These are phyloP conservation scores for Syngnathus acus DNA, from an alignment of 2,797 vertebrate species.

Conservation along the genomic window DNA sequence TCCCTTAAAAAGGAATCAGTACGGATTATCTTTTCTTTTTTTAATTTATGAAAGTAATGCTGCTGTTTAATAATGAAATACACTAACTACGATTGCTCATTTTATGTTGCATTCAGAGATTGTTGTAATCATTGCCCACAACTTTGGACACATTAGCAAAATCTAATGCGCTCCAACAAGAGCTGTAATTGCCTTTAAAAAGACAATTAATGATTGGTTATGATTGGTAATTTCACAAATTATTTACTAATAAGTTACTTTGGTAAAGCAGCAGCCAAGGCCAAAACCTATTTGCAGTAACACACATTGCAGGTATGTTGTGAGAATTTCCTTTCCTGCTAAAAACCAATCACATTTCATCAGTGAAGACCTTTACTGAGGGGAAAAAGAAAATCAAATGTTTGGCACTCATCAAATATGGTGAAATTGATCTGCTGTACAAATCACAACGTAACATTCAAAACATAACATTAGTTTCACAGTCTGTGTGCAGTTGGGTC, in stretches of 20 bases:
- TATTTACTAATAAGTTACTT: neutral
- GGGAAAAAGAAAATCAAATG: neutral
- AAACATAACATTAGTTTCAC: neutral
- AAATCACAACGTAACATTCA: neutral
- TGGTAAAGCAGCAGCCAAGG: neutral
- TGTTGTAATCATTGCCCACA: neutral
- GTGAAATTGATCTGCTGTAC: neutral
- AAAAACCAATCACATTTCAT: neutral
- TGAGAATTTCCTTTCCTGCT: no score
- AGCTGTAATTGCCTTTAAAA: neutral
- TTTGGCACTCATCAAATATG: neutral
- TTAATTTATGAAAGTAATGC: neutral
- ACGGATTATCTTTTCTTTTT: neutral
- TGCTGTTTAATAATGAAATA: neutral
- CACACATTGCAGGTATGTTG: neutral
- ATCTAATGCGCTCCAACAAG: neutral
- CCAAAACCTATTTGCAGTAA: neutral
- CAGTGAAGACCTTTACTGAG: neutral
- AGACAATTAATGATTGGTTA: neutral
- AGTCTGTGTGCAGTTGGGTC: neutral
- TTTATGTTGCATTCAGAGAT: neutral
- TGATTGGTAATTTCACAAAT: neutral
- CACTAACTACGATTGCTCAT: neutral
- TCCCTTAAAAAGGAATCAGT: no score
- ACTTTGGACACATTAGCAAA: neutral